phyloP scores from a whole-genome alignment of 2,113 vertebrate species.

The Lethenteron reissneri region DNA sequence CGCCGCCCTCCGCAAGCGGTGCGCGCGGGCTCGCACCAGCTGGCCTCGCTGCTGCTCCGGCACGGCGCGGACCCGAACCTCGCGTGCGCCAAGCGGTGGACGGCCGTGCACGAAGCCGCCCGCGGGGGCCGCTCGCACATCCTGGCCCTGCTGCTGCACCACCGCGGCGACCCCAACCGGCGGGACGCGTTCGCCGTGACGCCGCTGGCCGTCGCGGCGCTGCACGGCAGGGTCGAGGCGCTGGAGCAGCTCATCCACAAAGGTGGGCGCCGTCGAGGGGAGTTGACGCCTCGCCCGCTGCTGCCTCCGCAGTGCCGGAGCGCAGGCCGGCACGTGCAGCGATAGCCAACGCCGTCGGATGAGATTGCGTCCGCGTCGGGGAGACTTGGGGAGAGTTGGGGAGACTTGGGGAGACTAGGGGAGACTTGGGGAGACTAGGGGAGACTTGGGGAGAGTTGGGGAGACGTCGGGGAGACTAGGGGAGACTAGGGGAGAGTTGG shows the following conservation, averaged over 20 bases:
- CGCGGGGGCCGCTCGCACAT: conserved; percentile 40
- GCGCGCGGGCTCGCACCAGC: conserved; percentile 31
- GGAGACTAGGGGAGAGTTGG: no score
- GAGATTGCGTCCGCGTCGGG: no score
- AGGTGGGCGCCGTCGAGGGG: conserved; percentile 17
- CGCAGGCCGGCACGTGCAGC: no score
- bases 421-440: no score
- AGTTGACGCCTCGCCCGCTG: no score
- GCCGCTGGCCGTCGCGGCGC: conserved; percentile 37
- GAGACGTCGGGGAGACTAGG: no score
- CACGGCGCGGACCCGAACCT: conserved; percentile 36
- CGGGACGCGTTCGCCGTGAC: conserved; percentile 39
- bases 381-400: no score
- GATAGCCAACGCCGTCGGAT: no score
- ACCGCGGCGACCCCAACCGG: conserved; percentile 28
- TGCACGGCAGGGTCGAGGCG: conserved; percentile 34
- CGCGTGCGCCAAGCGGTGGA: conserved; percentile 38
- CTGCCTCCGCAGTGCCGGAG: no score
- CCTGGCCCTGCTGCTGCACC: conserved; percentile 33
- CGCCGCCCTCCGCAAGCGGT: conserved; percentile 26
- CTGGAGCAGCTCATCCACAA: conserved; percentile 45
- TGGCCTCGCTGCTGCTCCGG: conserved; percentile 31
- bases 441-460: no score
- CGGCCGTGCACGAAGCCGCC: conserved; percentile 49
- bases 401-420: no score